Base-by-base conservation (phyloP, 1,140 invertebrate species). In the Drepana arcuata region DNA sequence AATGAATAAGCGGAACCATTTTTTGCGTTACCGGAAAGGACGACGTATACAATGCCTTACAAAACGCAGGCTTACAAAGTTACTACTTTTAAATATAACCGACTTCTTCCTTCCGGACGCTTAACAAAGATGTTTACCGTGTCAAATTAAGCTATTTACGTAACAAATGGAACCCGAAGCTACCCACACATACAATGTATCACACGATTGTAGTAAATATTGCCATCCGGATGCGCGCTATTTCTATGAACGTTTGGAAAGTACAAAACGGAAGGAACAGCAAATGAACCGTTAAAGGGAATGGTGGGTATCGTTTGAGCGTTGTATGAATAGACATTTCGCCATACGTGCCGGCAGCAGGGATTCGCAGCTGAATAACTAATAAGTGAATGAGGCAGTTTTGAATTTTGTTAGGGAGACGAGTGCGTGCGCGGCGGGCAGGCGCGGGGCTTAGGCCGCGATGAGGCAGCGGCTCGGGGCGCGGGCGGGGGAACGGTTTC, bases 401-500 rank as follows among this genome's bases (percentile, higher is more conserved):
- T 55, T 64, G 44, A 51, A 41, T 52, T 63, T 48, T 41, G 48
- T 45, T 36, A 34, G 35, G 7, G 24, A 7, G 29, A 49, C 38
- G 46, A 51, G 45, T 52, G 37, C 46, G 46, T 48, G 46, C 42
- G 46, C 40, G 31, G 40, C 40, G 36, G 46, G 32, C 43, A 35
- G 40, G 40, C 43, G 42, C 37, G 41, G 48, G 33, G 42, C 49
- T 55, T 58, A 61, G 59, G 38, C 48, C 43, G 54, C 41, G 50
- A 60, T 48, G 54, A 51, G 56, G 62, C 59, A 63, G 54, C 31
- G 47, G 50, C 16, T 46, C 25, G 43, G 45, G 44, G 52, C 39
- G 54, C 34, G 34, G 30, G 27, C 41, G 46, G 65, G 53, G 41
- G 50, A 59, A 47, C 44, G 42, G 54, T 61, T 73, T 80, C 75